Base-by-base conservation (phyloP, 2,888 invertebrate species). In the Hoplodrina ambigua region DNA sequence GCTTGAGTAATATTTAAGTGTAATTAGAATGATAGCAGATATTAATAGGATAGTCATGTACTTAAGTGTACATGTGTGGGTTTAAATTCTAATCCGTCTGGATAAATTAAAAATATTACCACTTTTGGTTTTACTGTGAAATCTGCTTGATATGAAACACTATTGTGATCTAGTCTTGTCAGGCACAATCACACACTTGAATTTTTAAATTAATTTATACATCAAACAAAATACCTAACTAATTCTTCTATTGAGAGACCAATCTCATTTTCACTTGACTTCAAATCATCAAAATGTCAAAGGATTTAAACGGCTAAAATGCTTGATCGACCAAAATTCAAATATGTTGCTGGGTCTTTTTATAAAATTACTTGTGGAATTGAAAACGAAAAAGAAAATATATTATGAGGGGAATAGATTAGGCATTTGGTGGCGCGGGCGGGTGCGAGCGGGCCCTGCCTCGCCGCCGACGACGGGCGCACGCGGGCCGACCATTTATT, bases 401-500 rank as follows among this genome's bases (percentile, higher is more conserved):
- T 78, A 76, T 78, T 84, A 83, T 82, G 84, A 84, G 82, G 70
- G 75, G 86, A 86, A 91, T 91, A 93, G 91, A 94, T 93, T 92
- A 93, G 91, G 72, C 69, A 67, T 88, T 88, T 84, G 85, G 87
- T 84, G 80, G 56, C 60, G 56, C 19, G 83, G 53, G 85, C 75
- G 87, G 69, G 61, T 69, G 72, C 80, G 69, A 65, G 60, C 64
- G 58, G 57, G 59, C 55, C 30, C 44, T 15, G 69, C 56, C 20
- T n/a, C 41, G 63, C 55, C 67, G 54, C 53, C 66, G 75, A 20
- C 52, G 52, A 69, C 84, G 83, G 80, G 82, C 85, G 86, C 84
- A 81, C 84, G 81, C 86, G 88, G 88, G 81, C 84, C 86, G 46
- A 87, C 86, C 91, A 90, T 94, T 94, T 94, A 94, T 95, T 94